Evolutionary conservation across 2,113 vertebrate species (phyloP), one percentile per base, ranked within the genome.

Genomic region (Myiopsitta monachus): DNA sequence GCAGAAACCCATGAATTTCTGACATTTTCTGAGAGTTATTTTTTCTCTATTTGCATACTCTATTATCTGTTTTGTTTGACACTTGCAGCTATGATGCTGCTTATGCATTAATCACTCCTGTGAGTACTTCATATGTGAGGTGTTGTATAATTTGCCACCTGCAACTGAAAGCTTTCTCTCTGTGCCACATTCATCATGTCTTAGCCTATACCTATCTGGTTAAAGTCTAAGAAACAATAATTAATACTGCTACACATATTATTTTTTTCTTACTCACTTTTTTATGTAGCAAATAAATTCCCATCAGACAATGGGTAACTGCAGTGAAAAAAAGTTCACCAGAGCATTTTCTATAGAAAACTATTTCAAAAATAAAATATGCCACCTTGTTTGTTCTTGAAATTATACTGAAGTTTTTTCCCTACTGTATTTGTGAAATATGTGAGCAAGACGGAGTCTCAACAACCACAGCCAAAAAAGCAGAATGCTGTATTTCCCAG

Each of bases 1-100:
- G 83, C 86, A 93, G 86, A 90, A 96, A 81, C 33, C 57, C 54
- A 76, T 62, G 92, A 73, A 85, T 91, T 93, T 87, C 80, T 95
- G 94, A 96, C 92, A 87, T 96, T 95, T 96, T 88, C 88, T 84
- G 86, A 91, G 95, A 93, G 92, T 78, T 97, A 74, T 86, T 92
- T 95, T 96, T 94, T 85, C 86, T 94, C 69, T 95, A 89, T 97
- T 91, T 97, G 91, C 96, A 96, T 96, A 95, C 92, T 97, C 94
- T 93, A 94, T 96, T 96, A 96, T 96, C 92, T 92, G 79, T 96
- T 96, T 97, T 96, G 94, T 96, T 96, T 97, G 96, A 96, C 96
- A 96, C 94, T 92, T 91, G 69, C 88, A 95, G 91, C 91, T 94
- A 95, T 84, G 83, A 94, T 92, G 76, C 80, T 96, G 55, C 93